Base-by-base conservation (phyloP, 2,888 invertebrate species). In the Pseudococcus longispinus region DNA sequence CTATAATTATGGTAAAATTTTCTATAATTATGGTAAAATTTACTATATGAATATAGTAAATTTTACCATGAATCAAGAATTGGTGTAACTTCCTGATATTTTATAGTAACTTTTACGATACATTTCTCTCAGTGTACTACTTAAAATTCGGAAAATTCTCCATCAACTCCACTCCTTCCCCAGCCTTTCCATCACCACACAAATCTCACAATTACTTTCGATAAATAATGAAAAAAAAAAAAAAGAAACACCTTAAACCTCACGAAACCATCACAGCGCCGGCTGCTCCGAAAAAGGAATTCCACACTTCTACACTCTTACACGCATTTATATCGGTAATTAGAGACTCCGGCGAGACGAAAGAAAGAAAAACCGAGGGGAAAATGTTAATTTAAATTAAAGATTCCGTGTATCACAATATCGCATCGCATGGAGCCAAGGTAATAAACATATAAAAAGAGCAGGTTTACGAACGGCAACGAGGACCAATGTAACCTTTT, bases 401-500 rank as follows among this genome's bases (percentile, higher is more conserved):
- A 29, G 26, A 70, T 29, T 29, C 70, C 18, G 70, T 60, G 23
- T 70, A 70, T 70, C 70, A 29, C 70, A 70, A 70, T 29, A 70
- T 70, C 70, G 32, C 70, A 29, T 46, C 37, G 37, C 37, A 29
- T 5, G 29, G 15, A 29, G 29, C 70, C 29, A 70, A 29, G 70
- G 70, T 70, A 70, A 70, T 70, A 70, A 70, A 70, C 70, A 70
- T 29, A 23, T 60, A 70, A 70, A 70, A 29, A 70, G 65, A 70
- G 70, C 70, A 70, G 29, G 70, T 70, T 70, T 70, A 29, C 13
- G 1, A 60, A 60, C 20, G 9, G 51, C 4, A 8, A 29, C 29
- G 6, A 29, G 18, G 70, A 29, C 9, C 11, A 60, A 60, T 23
- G 5, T 18, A 65, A 65, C 70, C 29, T 70, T 70, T 60, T 70